These are phyloP conservation scores for Semicossyphus pulcher DNA, from an alignment of 2,113 vertebrate genomes.

Conservation along the genomic window DNA sequence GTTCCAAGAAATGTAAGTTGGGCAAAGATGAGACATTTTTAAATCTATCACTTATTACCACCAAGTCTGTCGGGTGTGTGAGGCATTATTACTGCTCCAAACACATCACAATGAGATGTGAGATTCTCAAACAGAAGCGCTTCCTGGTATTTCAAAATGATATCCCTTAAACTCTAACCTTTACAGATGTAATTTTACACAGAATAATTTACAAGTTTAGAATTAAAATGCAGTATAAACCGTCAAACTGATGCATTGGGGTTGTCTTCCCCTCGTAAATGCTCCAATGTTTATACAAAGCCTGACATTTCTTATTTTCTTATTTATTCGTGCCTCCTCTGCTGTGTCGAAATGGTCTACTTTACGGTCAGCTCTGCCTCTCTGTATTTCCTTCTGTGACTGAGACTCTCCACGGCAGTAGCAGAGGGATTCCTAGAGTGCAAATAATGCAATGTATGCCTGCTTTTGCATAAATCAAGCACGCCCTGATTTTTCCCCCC, in stretches of 20 bases:
- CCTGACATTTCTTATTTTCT: background rate
- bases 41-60: background rate
- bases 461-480: constrained; percentile 2
- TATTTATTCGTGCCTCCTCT: background rate
- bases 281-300: background rate
- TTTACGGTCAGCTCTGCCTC: background rate
- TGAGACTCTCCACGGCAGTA: background rate
- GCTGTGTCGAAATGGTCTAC: background rate
- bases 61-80: background rate
- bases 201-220: background rate
- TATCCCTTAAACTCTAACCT: background rate
- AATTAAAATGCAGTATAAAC: background rate
- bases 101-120: constrained; percentile 7
- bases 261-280: background rate
- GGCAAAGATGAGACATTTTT: background rate
- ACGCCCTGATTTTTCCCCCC: background rate
- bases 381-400: background rate
- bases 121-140: background rate
- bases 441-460: constrained; percentile 26
- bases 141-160: background rate
- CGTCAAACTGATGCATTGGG: background rate
- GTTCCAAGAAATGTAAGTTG: background rate
- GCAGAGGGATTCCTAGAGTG: background rate
- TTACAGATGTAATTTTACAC: too few species aligned
- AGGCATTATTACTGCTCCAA: background rate